phyloP scores from a whole-genome alignment of 2,888 invertebrate genomes.

The Lagria hirta region DNA sequence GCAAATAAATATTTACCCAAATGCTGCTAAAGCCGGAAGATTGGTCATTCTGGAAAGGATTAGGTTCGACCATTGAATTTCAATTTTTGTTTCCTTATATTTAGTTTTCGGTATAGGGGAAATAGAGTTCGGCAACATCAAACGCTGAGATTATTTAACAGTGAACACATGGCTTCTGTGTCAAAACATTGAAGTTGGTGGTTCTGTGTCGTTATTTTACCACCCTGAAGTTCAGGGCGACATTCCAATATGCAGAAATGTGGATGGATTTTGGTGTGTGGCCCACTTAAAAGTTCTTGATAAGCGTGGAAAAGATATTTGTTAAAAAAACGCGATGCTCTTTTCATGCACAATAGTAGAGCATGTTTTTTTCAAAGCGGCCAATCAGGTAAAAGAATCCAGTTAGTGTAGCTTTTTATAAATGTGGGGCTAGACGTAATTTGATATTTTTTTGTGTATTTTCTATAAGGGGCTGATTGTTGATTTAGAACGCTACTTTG shows the following conservation, averaged over 20 bases:
- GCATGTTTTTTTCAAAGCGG: constrained; percentile 5
- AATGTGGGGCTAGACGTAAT: constrained; percentile 16
- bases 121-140: constrained; percentile 25
- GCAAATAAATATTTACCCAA: constrained; percentile 17
- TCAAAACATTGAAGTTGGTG: constrained; percentile 43
- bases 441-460: constrained; percentile 24
- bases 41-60: constrained; percentile 11
- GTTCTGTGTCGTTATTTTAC: constrained; percentile 24
- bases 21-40: constrained; percentile 15
- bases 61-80: constrained; percentile 11
- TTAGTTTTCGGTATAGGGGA: constrained; percentile 24
- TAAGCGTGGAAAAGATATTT: constrained; percentile 16
- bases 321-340: constrained; percentile 8
- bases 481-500: constrained; percentile 24
- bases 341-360: constrained; percentile 8
- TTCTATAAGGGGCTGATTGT: constrained; percentile 24
- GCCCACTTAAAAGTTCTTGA: constrained; percentile 28
- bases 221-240: constrained; percentile 27
- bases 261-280: constrained; percentile 32
- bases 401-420: constrained; percentile 14
- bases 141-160: constrained; percentile 32
- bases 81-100: constrained; percentile 15
- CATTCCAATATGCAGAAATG: constrained; percentile 31
- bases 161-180: constrained; percentile 47
- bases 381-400: constrained; percentile 11